Conservation (phyloP, 1,140 invertebrate genomes). For the Drosophila erecta region DNA sequence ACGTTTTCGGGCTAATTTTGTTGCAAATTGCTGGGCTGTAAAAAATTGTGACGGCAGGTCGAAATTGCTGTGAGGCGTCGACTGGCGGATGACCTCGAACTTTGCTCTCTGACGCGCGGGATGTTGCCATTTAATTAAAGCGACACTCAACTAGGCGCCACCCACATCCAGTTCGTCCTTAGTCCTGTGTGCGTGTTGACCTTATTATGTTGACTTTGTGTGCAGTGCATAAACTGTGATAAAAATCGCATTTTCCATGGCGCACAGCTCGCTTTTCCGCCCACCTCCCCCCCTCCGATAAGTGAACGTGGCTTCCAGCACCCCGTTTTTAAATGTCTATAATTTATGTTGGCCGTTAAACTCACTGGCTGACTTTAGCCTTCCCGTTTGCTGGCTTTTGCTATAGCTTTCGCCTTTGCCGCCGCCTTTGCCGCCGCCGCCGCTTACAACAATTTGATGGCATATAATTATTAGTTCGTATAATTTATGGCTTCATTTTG, state of each 20-base stretch:
- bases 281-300: background rate
- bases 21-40: slow-evolving; percentile 77
- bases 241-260: slow-evolving; percentile 77
- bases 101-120: slow-evolving; percentile 58
- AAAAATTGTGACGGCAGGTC: slow-evolving; percentile 47
- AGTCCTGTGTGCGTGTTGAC: slow-evolving; percentile 71
- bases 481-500: slow-evolving; percentile 79
- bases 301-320: slow-evolving; percentile 30
- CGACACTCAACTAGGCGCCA: slow-evolving; percentile 28
- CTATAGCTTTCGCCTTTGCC: slow-evolving; percentile 19
- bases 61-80: slow-evolving; percentile 43
- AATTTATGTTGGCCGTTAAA: slow-evolving; percentile 77
- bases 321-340: slow-evolving; percentile 73
- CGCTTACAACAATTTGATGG: slow-evolving; percentile 79
- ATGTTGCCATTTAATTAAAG: slow-evolving; percentile 77
- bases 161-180: slow-evolving; percentile 13
- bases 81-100: slow-evolving; percentile 62
- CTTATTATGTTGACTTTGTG: slow-evolving; percentile 82
- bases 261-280: slow-evolving; percentile 26
- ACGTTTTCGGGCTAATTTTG: slow-evolving; percentile 74
- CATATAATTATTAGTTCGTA: slow-evolving; percentile 82
- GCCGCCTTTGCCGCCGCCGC: slow-evolving; percentile 16
- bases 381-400: slow-evolving; percentile 32
- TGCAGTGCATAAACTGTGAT: slow-evolving; percentile 81
- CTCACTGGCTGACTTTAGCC: slow-evolving; percentile 59